Conservation (phyloP, 2,797 vertebrate genomes). For the Chiloscyllium punctatum region DNA sequence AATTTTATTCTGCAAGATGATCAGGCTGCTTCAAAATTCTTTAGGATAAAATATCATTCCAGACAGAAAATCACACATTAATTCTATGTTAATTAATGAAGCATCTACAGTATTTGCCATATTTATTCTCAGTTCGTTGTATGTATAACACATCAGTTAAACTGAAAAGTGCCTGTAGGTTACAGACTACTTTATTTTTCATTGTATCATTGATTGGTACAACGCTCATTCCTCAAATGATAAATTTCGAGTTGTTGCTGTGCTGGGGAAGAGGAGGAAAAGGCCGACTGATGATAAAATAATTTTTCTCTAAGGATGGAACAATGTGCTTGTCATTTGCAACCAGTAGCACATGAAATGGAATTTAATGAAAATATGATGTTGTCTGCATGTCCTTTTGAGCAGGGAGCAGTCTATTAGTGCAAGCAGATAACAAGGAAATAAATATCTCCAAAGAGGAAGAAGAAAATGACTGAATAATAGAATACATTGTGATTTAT, state of each 20-base stretch:
- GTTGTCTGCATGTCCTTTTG: background rate
- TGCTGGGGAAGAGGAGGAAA: background rate
- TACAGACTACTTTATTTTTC: background rate
- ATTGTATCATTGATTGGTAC: background rate
- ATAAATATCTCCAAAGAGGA: background rate
- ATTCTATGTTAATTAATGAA: background rate
- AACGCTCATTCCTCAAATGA: background rate
- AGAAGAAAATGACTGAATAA: background rate
- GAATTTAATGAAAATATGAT: background rate
- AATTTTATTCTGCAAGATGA: background rate
- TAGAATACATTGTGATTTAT: background rate
- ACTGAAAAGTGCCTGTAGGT: background rate
- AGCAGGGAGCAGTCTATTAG: background rate
- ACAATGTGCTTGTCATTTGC: background rate
- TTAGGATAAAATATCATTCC: background rate
- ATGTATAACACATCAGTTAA: background rate
- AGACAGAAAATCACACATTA: background rate
- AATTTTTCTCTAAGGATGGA: background rate
- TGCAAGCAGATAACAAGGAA: background rate
- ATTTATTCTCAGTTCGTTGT: background rate
- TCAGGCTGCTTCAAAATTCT: background rate
- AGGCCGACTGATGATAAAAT: background rate
- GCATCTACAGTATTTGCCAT: background rate
- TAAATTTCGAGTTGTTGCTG: background rate
- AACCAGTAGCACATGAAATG: background rate